A percentile compares a stretch with the other conserved stretches of the same genome.
phyloP scores from a whole-genome alignment of 1,140 invertebrate species.

The Orchestia grillus region DNA sequence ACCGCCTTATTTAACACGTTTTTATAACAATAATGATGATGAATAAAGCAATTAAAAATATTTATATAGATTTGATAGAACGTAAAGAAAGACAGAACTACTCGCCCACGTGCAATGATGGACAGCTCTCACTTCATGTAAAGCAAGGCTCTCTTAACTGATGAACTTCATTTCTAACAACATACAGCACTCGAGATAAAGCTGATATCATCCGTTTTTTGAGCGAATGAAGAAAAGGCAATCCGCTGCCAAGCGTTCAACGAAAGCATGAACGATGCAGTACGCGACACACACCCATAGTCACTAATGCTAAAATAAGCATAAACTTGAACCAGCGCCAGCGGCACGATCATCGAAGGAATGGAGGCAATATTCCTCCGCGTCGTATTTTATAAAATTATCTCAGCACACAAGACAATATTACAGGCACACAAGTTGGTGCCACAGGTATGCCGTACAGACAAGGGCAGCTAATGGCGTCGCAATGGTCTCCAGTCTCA shows the following conservation, averaged over 20 bases:
- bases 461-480: background rate
- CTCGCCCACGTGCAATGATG: background rate
- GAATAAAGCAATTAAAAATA: too few relatives aligned
- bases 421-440: background rate
- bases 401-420: background rate
- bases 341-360: background rate
- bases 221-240: background rate
- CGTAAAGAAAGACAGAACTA: background rate
- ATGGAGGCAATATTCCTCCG: background rate
- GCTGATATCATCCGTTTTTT: background rate
- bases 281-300: conserved; percentile 5
- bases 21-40: background rate
- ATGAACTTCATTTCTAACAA: background rate
- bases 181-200: background rate
- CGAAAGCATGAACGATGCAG: conserved; percentile 6
- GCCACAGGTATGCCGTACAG: background rate
- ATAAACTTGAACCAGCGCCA: background rate
- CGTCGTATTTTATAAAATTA: background rate
- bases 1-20: background rate
- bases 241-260: background rate
- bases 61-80: too few relatives aligned
- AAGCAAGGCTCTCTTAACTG: background rate
- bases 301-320: conserved; percentile 1
- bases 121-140: background rate
- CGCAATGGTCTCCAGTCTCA: background rate